Evolutionary conservation across 2,113 vertebrate species (phyloP).

Genomic region (Platysternon megacephalum): DNA sequence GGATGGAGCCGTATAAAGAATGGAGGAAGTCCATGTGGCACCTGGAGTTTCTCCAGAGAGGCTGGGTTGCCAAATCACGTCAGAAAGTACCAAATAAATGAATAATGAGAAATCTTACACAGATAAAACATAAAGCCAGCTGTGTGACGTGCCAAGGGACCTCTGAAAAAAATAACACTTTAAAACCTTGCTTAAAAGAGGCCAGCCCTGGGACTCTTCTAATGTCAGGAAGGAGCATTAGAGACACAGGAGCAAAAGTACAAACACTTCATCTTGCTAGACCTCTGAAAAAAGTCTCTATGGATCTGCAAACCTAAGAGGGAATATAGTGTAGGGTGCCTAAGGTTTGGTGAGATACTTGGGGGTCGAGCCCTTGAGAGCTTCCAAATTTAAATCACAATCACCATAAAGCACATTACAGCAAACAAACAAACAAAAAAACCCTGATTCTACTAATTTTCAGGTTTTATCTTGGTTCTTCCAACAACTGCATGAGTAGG

Average conservation of each 20-base stretch:
- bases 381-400: not conserved
- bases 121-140: not conserved
- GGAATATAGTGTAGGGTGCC: not conserved
- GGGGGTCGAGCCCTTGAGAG: not conserved
- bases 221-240: not conserved
- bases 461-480: constrained; percentile 1
- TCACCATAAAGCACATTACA: not conserved
- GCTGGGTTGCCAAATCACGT: not conserved
- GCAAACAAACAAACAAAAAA: not conserved
- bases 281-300: not conserved
- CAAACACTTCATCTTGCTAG: not conserved
- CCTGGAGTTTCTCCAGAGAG: not conserved
- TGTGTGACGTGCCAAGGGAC: not conserved
- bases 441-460: not conserved
- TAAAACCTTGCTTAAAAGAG: not conserved
- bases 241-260: not conserved
- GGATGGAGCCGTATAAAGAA: not conserved
- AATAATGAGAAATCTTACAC: not conserved
- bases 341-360: not conserved
- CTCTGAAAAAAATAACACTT: not conserved
- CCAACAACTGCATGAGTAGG: not conserved
- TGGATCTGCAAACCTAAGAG: not conserved
- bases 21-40: not conserved
- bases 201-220: not conserved
- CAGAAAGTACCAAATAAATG: not conserved